phyloP scores from a whole-genome alignment of 2,113 vertebrate species.

The Eulemur rufifrons region DNA sequence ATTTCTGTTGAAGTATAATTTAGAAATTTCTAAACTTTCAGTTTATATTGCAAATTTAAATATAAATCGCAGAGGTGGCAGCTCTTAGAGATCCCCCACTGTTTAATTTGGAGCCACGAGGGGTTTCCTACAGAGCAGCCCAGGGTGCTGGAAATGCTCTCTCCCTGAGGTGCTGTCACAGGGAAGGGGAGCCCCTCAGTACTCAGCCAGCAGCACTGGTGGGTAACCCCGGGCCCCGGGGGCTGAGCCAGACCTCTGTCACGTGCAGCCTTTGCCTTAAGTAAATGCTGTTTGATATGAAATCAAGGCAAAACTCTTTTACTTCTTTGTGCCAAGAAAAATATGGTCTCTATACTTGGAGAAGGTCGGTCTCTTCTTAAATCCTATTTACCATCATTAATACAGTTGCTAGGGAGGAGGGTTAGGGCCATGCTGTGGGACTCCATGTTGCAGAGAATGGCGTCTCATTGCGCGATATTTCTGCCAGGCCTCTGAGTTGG shows the following conservation, averaged over 20 bases:
- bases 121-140: background rate
- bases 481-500: background rate
- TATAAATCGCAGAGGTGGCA: background rate
- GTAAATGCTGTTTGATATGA: background rate
- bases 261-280: background rate
- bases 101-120: background rate
- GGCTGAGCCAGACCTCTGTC: background rate
- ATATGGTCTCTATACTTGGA: background rate
- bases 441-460: background rate
- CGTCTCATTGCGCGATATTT: background rate
- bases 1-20: constrained; percentile 3
- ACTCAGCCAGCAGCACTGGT: background rate
- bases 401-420: background rate
- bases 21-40: background rate
- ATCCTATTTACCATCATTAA: background rate
- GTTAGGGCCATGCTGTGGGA: too few species aligned
- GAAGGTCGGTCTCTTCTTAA: background rate
- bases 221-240: background rate
- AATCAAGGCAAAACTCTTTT: background rate
- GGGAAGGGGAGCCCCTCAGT: background rate
- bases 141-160: background rate
- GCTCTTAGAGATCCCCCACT: background rate
- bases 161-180: accelerated
- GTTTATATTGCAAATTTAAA: background rate
- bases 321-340: background rate